Conservation (phyloP, 1,140 invertebrate genomes). For the Musca domestica region DNA sequence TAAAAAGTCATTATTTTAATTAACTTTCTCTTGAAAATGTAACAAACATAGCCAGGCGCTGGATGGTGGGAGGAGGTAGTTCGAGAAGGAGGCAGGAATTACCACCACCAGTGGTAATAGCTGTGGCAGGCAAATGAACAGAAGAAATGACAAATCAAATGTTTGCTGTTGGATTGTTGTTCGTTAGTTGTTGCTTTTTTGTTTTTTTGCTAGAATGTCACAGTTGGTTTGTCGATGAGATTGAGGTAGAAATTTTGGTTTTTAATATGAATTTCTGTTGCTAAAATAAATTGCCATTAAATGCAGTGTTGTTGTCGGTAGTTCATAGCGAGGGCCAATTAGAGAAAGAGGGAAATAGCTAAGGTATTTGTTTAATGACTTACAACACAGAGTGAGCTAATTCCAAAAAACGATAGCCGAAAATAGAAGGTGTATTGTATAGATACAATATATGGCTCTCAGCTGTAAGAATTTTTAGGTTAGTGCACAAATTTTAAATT, state of each 20-base stretch:
- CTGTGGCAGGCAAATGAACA: background rate
- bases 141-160: conserved; percentile 4
- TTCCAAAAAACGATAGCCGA: too few relatives aligned
- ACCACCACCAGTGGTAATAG: background rate
- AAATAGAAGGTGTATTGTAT: too few relatives aligned
- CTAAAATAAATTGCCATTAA: too few relatives aligned
- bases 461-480: too few relatives aligned
- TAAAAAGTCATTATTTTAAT: conserved; percentile 54
- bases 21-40: conserved; percentile 49
- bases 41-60: background rate
- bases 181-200: background rate
- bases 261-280: too few relatives aligned
- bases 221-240: background rate
- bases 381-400: too few relatives aligned
- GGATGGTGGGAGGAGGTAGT: background rate
- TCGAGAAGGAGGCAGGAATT: background rate
- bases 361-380: too few relatives aligned
- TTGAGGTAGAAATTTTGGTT: background rate
- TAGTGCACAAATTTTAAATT: too few relatives aligned
- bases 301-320: too few relatives aligned
- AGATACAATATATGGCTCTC: too few relatives aligned
- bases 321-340: too few relatives aligned
- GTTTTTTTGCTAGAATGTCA: background rate
- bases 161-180: conserved; percentile 5
- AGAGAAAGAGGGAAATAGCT: too few relatives aligned